Evolutionary conservation across 2,888 invertebrate genomes (phyloP), one percentile per base, ranked within the genome.

Genomic region (Rhorus exstirpatorius): DNA sequence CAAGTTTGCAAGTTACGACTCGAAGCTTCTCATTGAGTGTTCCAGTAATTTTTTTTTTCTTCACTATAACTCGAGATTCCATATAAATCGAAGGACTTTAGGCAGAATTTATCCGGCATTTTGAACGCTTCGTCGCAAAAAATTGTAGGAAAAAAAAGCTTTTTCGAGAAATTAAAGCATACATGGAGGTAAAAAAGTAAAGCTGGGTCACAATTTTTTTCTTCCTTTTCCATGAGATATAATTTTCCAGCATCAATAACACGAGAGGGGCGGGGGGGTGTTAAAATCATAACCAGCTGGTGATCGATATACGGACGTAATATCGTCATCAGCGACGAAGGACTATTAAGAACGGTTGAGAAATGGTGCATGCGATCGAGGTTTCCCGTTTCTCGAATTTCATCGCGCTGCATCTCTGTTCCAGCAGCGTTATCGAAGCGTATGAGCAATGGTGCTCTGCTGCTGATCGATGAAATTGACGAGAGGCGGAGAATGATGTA

Each of bases 391-490:
- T 53, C 21, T 53, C 24, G 31, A 14, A 51, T 72, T 46, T 24
- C 38, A 49, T 38, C 51, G 14, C 10, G 74, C 41, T 74, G 60
- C 46, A 49, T 72, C 31, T 60, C 46, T 46, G 60, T 14, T 72
- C 35, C 49, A 35, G 38, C 72, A 72, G 49, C 60, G 63, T 53
- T 53, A 53, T 53, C 63, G 17, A 74, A 63, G 46, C 74, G 53
- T 63, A 61, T 53, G 77, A 67, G 44, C 67, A 61, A 72, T 81
- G 72, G 55, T 14, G 44, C 26, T 63, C 74, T 74, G 74, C 51
- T 63, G 46, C 53, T 51, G 71, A 77, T 77, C 35, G 72, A 19
- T 71, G 44, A 46, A 72, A 81, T 81, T 77, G 65, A 81, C 67
- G 77, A 77, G 46, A 46, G 21, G 24, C 21, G n/a, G 35, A 35